These are phyloP conservation scores for Donacobius atricapilla DNA, from an alignment of 2,113 vertebrate species.

Conservation along the genomic window DNA sequence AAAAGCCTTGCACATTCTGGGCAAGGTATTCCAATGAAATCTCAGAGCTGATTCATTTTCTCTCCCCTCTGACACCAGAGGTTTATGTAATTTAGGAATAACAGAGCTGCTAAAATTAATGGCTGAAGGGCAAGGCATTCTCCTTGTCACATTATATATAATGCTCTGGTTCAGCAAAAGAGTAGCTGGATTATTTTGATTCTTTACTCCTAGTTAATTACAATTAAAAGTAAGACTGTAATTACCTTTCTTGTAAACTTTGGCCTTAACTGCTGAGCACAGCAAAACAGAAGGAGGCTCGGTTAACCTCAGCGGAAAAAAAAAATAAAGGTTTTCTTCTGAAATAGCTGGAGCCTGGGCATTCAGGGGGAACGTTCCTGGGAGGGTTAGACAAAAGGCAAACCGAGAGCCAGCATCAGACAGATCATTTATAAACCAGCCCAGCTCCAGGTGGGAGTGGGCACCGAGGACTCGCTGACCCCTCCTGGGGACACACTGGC, in stretches of 20 bases:
- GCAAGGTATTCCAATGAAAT: not conserved
- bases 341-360: not conserved
- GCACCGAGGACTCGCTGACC: not conserved
- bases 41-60: conserved; percentile 14
- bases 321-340: not conserved
- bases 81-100: conserved; percentile 29
- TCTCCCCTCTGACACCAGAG: conserved; percentile 42
- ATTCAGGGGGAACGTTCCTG: not conserved
- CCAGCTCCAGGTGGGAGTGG: not conserved
- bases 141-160: conserved; percentile 32
- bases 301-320: conserved; percentile 28
- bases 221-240: conserved; percentile 46
- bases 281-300: not conserved
- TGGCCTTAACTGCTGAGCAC: conserved; percentile 20
- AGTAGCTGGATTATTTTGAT: conserved; percentile 39
- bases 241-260: conserved; percentile 48
- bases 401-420: not conserved
- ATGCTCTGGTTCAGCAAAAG: conserved; percentile 8
- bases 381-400: conserved; percentile 8
- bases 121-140: conserved; percentile 23
- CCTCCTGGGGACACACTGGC: not conserved
- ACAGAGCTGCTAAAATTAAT: conserved; percentile 45
- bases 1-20: conserved; percentile 37
- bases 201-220: conserved; percentile 46
- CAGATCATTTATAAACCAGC: not conserved